Evolutionary conservation across 1,140 invertebrate genomes (phyloP), one percentile per base, ranked within the genome.

Genomic region (Brachionus rubens): DNA sequence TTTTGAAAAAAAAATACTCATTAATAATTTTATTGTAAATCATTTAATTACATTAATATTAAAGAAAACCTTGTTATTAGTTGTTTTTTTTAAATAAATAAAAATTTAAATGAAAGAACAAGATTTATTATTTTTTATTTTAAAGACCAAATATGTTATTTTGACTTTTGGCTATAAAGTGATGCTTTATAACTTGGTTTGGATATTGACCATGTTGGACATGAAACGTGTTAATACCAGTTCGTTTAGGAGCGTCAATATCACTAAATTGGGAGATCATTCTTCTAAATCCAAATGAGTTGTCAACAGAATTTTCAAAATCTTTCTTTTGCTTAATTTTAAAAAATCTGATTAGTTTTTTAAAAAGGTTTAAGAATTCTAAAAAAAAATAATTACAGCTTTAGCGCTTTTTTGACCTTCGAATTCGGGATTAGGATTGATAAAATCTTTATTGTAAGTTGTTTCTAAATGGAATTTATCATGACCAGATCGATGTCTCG

Each of bases 231-330:
- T 75, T 75, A 4, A 75, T 75, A 16, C 72, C 72, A 41, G 50
- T 56, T 56, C 72, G 48, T 59, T 56, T 75, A 6, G 72, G 72
- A 10, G 48, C 48, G 48, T 75, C 72, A 26, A 75, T 56, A 21
- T 75, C 72, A 30, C 48, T 75, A 75, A 75, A 75, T 21, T 75
- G 72, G 1, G 72, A 75, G 7, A 75, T 40, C 72, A 75, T 75
- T 40, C 40, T 16, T 10, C 72, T 16, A 54, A 47, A 48, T 28
- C 9, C 50, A 28, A 28, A 75, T 21, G 72, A 75, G 16, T 75
- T 75, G 33, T 75, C 72, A 14, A 72, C 24, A 3, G 50, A 43
- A 28, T 54, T 54, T 56, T 75, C 48, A 26, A 54, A 75, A 43
- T 33, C 21, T 1, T 12, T 72, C 30, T 50, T 50, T 41, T 54